Percentiles rank a stretch among this genome's conserved stretches.
These are phyloP conservation scores for Bombus vancouverensis DNA, from an alignment of 1,140 invertebrate genomes.

Conservation along the genomic window DNA sequence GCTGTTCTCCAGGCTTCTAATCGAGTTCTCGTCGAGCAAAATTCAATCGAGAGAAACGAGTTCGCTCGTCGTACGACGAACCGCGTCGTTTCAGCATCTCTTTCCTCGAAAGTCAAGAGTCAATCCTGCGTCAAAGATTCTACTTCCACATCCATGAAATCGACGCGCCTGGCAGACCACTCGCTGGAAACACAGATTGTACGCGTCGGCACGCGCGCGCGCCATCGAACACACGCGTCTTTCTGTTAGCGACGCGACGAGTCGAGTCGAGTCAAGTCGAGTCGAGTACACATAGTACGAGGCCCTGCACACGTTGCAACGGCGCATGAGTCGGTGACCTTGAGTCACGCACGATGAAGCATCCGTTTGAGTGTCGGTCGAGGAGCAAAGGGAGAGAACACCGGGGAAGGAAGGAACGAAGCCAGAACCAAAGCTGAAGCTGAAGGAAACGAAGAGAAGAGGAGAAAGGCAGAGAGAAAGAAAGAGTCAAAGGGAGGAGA, in stretches of 20 bases:
- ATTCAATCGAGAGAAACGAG: slow-evolving; percentile 1
- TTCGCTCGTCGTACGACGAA: too few relatives aligned
- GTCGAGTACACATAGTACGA: background rate
- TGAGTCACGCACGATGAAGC: slow-evolving; percentile 76
- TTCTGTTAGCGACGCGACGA: too few relatives aligned
- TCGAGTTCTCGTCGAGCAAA: background rate
- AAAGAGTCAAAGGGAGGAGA: slow-evolving; percentile 16
- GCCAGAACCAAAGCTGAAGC: slow-evolving; percentile 28
- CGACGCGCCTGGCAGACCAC: background rate
- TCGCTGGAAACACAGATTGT: slow-evolving; percentile 21
- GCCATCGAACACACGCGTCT: background rate
- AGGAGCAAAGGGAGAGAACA: slow-evolving; percentile 45
- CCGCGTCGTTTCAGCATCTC: background rate
- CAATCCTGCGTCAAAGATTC: background rate
- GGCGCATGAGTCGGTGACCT: slow-evolving; percentile 75
- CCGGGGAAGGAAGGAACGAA: slow-evolving; percentile 21
- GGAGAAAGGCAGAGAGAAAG: slow-evolving; percentile 23
- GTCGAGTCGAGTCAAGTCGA: too few relatives aligned
- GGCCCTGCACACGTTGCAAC: slow-evolving; percentile 9
- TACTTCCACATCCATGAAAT: background rate
- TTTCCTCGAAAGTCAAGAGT: too few relatives aligned
- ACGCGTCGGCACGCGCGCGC: slow-evolving; percentile 5
- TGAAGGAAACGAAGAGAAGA: slow-evolving; percentile 21
- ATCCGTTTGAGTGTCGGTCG: slow-evolving; percentile 54
- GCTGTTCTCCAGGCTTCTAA: background rate